These are phyloP conservation scores for Phortica variegata DNA, from an alignment of 1,140 invertebrate genomes.

Conservation along the genomic window DNA sequence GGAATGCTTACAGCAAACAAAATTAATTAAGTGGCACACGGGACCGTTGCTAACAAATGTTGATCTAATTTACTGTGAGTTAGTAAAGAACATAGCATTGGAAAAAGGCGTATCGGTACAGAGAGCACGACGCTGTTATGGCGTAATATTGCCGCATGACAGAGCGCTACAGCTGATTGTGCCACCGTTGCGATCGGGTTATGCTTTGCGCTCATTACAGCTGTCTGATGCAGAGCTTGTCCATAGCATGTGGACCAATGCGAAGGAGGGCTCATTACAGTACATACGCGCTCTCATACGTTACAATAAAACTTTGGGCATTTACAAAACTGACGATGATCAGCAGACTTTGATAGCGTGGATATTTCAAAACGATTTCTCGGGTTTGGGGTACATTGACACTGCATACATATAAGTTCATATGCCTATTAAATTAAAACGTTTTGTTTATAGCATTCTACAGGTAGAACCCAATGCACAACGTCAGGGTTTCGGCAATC, in stretches of 20 bases:
- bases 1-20: constrained; percentile 34
- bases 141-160: constrained; percentile 25
- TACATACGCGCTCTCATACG: constrained; percentile 34
- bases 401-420: background rate
- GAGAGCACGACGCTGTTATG: constrained; percentile 31
- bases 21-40: constrained; percentile 34
- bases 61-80: constrained; percentile 18
- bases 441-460: constrained; percentile 29
- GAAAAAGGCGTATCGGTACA: constrained; percentile 17
- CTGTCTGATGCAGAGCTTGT: constrained; percentile 31
- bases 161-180: constrained; percentile 9
- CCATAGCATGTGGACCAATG: constrained; percentile 39
- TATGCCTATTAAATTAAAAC: background rate
- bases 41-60: constrained; percentile 46
- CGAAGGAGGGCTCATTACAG: constrained; percentile 39
- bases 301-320: constrained; percentile 33
- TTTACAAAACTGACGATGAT: constrained; percentile 27
- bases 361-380: constrained; percentile 50
- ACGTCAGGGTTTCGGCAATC: constrained; percentile 33
- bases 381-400: constrained; percentile 33
- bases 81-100: constrained; percentile 25
- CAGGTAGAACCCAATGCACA: constrained; percentile 38
- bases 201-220: constrained; percentile 24
- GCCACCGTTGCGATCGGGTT: constrained; percentile 32
- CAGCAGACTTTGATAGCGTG: constrained; percentile 36